Base-by-base conservation (phyloP, 2,113 vertebrate genomes). In the Nesogale talazaci region DNA sequence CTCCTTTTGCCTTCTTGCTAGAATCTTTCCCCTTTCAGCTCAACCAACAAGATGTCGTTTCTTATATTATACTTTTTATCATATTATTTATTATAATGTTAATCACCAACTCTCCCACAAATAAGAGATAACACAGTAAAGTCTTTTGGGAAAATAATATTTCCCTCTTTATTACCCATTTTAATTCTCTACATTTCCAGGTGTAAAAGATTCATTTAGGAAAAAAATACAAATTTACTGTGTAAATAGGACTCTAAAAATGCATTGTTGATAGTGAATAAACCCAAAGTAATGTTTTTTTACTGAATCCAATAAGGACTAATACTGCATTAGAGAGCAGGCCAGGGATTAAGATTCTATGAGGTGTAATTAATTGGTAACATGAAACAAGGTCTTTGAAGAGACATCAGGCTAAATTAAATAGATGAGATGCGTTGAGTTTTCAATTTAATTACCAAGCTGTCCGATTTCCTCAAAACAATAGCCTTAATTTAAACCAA, bases 1-100 rank as follows among this genome's bases (percentile, higher is more conserved):
- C 75, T 95, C 70, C 75, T 95, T 95, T 86, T 90, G 65, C 92
- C 93, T 86, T 65, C 59, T 95, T 74, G 67, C 16, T 94, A 72
- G 83, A 94, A 83, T 61, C 86, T 90, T 93, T 91, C 79, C 70
- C 92, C 61, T 85, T 75, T 31, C 93, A 96, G 29, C 52, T 96
- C 80, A 86, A 83, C 31, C 83, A 90, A 94, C n/a, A 93, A 90
- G 59, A 61, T 1, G 4, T 84, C 76, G 86, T 88, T 95, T 93
- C 70, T 76, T 94, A 86, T 77, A 95, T 92, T 79, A 89, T 23
- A 91, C 40, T 61, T 5, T 52, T 52, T 52, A 52, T 52, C 46
- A 52, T 52, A 52, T 10, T 52, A 52, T 52, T 52, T 52, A 46
- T 52, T 52, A 12, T 19, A 61, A 61, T 82, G 89, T 78, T 94